phyloP scores from a whole-genome alignment of 2,888 invertebrate species.

The Melanostoma scalare region DNA sequence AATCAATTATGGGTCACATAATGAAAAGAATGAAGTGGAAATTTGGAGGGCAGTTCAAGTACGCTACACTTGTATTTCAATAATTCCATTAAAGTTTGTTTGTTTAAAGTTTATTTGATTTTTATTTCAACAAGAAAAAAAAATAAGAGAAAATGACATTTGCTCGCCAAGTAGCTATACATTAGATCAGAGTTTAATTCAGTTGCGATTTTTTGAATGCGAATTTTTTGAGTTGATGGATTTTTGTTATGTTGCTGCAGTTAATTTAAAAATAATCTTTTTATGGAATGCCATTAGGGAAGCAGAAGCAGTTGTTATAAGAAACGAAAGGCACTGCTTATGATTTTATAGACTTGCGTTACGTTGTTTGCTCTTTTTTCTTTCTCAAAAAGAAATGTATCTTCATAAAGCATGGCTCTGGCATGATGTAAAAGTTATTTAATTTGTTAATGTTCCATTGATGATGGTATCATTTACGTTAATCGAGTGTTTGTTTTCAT shows the following conservation, averaged over 20 bases:
- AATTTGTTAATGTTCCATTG: slow-evolving; percentile 50
- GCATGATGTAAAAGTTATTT: slow-evolving; percentile 55
- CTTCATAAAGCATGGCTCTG: slow-evolving; percentile 56
- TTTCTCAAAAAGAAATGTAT: slow-evolving; percentile 14
- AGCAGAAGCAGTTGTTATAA: slow-evolving; percentile 28
- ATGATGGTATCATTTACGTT: slow-evolving; percentile 43
- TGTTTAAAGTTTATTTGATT: slow-evolving; percentile 24
- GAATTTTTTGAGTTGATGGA: slow-evolving; percentile 44
- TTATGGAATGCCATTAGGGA: slow-evolving; percentile 39
- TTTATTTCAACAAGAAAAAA: slow-evolving; percentile 1
- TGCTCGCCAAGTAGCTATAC: slow-evolving; percentile 4
- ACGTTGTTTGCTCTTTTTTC: slow-evolving; percentile 43
- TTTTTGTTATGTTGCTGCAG: slow-evolving; percentile 45
- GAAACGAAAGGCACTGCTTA: slow-evolving; percentile 46
- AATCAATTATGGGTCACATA: slow-evolving; percentile 57
- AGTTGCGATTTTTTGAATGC: slow-evolving; percentile 47
- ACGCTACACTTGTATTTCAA: slow-evolving; percentile 81
- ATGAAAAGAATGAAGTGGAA: slow-evolving; percentile 84
- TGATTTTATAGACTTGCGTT: slow-evolving; percentile 32
- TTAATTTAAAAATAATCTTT: slow-evolving; percentile 40
- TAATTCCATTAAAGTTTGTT: slow-evolving; percentile 41
- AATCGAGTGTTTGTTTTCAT: slow-evolving; percentile 46
- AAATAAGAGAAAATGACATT: slow-evolving; percentile 11
- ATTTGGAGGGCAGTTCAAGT: slow-evolving; percentile 91
- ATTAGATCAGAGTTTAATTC: slow-evolving; percentile 7